Evolutionary conservation across 2,113 vertebrate species (phyloP).

Genomic region (Bettongia penicillata): DNA sequence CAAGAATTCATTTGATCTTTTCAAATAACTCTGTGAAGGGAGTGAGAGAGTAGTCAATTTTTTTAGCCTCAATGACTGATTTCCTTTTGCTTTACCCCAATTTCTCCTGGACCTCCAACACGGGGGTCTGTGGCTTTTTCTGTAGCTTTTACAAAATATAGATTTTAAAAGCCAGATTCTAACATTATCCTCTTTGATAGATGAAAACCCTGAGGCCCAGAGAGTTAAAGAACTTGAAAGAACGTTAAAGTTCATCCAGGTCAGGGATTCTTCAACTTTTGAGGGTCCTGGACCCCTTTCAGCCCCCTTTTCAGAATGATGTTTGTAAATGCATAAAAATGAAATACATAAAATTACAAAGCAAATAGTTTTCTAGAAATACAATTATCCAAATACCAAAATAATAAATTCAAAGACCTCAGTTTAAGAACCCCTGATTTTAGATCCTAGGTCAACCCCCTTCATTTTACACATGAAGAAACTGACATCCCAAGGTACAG

Average conservation of each 20-base stretch:
- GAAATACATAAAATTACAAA: not conserved
- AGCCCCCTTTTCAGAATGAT: not conserved
- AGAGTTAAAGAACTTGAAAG: not conserved
- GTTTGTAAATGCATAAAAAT: not conserved
- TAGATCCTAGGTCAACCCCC: not conserved
- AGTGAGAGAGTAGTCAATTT: not conserved
- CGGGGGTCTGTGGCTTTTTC: not conserved
- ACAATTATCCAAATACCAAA: not conserved
- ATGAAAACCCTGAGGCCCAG: not conserved
- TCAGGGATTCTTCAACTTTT: not conserved
- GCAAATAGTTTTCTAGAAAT: not conserved
- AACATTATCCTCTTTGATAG: not conserved
- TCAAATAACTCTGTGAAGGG: slow-evolving; percentile 42
- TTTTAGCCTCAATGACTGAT: slow-evolving; percentile 19
- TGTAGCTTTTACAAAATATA: not conserved
- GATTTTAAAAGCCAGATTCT: not conserved
- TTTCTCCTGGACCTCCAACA: not conserved
- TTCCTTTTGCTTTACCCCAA: not conserved
- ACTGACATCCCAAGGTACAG: not conserved
- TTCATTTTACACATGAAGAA: not conserved
- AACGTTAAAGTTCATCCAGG: not conserved
- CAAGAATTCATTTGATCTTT: not conserved
- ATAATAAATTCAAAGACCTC: not conserved
- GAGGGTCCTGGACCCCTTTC: not conserved
- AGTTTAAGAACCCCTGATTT: not conserved